Evolutionary conservation across 2,113 vertebrate species (phyloP), one percentile per base, ranked within the genome.

Genomic region (Fukomys damarensis): DNA sequence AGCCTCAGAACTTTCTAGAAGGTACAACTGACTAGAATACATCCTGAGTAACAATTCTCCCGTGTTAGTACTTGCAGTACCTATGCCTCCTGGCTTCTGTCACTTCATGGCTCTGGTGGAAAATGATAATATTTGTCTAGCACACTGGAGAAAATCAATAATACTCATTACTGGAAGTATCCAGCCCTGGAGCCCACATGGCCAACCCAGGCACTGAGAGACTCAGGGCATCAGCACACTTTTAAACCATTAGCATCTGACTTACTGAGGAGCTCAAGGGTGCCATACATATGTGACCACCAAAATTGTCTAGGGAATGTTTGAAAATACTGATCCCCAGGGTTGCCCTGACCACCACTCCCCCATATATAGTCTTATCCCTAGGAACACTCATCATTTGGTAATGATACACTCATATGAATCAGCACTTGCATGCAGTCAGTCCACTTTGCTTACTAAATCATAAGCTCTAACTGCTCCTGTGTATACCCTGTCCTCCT

Each of bases 1-100:
- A 30, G 35, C 41, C 49, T 79, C 17, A 2, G 85, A 95, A 58
- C 54, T 82, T 91, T 79, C 85, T 32, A 88, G 93, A 92, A 92
- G 68, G 58, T 30, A 10, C 24, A 30, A 58, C 17, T 63, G 46
- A 90, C 32, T 52, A 76, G 43, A 89, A 32, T 35, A 4, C 11
- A 35, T 12, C 30, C 35, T 85, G 24, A 14, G 74, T 56, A 58
- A 24, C 5, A 58, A 46, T 14, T 41, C 4, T 3, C 0, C 11
- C 17, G 89, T 19, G 19, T 61, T 43, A 28, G 1, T 19, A 7
- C 9, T 24, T 24, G 54, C 35, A 49, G 26, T 20, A 11, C 13
- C 1, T n/a, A 0, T 12, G 13, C 35, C 74, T 70, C 65, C 87
- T 1, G 16, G 7, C 38, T 4, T 28, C 49, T 20, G 30, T 66